These are phyloP conservation scores for Unio delphinus DNA, from an alignment of 2,888 invertebrate genomes.

Conservation along the genomic window DNA sequence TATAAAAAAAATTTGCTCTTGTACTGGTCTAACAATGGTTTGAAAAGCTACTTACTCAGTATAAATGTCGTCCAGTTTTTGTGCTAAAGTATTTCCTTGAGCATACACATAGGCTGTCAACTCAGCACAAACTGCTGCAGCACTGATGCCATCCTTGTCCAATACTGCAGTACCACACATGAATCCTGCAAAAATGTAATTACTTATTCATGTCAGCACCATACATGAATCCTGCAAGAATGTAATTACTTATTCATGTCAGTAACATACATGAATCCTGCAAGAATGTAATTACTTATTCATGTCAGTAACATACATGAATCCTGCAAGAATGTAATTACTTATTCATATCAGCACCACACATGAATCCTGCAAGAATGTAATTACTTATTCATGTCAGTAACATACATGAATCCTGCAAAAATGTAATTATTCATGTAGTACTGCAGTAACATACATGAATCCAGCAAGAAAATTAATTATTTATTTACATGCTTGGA, in stretches of 20 bases:
- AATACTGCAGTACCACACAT: conserved; percentile 92
- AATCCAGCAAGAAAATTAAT: conserved; percentile 76
- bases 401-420: conserved; percentile 92
- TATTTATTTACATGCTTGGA: conserved; percentile 67
- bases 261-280: conserved; percentile 94
- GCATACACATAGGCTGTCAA: conserved; percentile 80
- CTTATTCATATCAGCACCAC: conserved; percentile 78
- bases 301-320: conserved; percentile 86
- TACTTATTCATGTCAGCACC: conserved; percentile 76
- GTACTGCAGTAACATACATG: conserved; percentile 87
- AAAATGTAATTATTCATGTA: neutral
- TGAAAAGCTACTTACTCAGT: conserved; percentile 72
- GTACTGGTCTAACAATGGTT: conserved; percentile 88
- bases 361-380: conserved; percentile 84
- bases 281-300: neutral
- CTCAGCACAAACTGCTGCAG: conserved; percentile 86
- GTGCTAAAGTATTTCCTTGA: conserved; percentile 72
- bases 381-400: conserved; percentile 54
- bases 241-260: no score
- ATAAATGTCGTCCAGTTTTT: conserved; percentile 83
- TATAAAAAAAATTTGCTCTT: no score
- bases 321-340: conserved; percentile 74
- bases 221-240: conserved; percentile 86
- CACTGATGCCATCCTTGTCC: conserved; percentile 97
- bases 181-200: conserved; percentile 76